Base-by-base conservation (phyloP, 2,797 vertebrate species). In the Chaetodon trifasciatus region DNA sequence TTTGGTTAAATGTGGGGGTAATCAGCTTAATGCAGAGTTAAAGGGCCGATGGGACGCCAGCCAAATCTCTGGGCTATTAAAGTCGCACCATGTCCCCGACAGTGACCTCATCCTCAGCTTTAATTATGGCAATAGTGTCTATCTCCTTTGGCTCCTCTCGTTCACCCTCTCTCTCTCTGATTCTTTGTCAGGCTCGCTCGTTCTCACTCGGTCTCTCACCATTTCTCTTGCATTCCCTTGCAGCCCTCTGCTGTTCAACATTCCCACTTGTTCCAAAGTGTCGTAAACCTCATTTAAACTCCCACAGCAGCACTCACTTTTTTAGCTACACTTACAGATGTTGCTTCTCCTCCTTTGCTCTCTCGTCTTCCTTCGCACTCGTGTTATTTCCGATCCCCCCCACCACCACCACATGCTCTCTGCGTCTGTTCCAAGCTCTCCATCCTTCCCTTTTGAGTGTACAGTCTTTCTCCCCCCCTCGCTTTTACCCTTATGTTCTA, bases 11-110 rank as follows among this genome's bases (percentile, higher is more conserved):
- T 93, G 93, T 93, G 92, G 89, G 90, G 86, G 91, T 94, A 95
- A 95, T 95, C 94, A 94, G 93, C 92, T 95, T 94, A 94, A 94
- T 94, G 93, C 89, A 92, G 93, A 94, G 92, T 93, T 94, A 94
- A 95, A 94, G 92, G 93, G 88, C 91, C 39, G 82, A 89, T 91
- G 93, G 94, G 93, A 92, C 24, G 74, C 61, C 42, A 69, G 93
- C 94, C 94, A 95, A 95, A 94, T 94, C 94, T 91, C 90, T 84
- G 63, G 85, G 91, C 91, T 94, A 94, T 94, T 93, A 92, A 94
- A 92, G 90, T 85, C 77, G 74, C 85, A 83, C 91, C 83, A 70
- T 86, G 88, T 93, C 91, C 93, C 87, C 53, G 32, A 56, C 84
- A 19, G 74, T 92, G 90, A 93, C 93, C 92, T 95, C 93, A 91